Conservation (phyloP, 2,888 invertebrate genomes). For the Mesorhabditis belari region DNA sequence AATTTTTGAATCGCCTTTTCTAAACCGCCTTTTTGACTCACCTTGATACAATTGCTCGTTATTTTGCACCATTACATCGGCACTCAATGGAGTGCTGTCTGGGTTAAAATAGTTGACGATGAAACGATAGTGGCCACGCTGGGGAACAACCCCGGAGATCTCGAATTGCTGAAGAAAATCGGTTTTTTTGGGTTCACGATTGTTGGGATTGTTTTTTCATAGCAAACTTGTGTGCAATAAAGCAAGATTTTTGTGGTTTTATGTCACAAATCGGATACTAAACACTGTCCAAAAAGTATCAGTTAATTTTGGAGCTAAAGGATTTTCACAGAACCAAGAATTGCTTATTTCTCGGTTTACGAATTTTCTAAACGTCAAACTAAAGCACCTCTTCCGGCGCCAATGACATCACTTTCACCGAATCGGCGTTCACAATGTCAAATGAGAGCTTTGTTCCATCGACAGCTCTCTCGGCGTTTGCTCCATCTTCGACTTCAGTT, state of each 20-base stretch:
- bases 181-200: constrained; percentile 10
- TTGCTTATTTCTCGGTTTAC: too few species aligned
- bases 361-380: too few species aligned
- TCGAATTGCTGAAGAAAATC: constrained; percentile 35
- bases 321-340: too few species aligned
- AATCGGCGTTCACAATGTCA: constrained; percentile 37
- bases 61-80: constrained; percentile 53
- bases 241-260: background rate
- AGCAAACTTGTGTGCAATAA: too few species aligned
- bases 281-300: too few species aligned
- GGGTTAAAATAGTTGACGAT: constrained; percentile 91
- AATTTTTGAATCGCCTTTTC: too few species aligned
- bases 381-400: constrained; percentile 24
- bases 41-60: constrained; percentile 33
- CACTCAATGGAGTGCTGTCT: constrained; percentile 60
- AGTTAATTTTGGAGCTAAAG: too few species aligned
- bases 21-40: constrained; percentile 6
- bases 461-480: constrained; percentile 22
- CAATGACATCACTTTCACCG: constrained; percentile 43
- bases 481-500: background rate
- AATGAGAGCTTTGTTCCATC: constrained; percentile 49
- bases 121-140: constrained; percentile 75
- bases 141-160: constrained; percentile 64
- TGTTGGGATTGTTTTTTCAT: too few species aligned
- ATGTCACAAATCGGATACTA: too few species aligned